Conservation (phyloP, 2,113 vertebrate species). For the Amphiprion ocellaris region DNA sequence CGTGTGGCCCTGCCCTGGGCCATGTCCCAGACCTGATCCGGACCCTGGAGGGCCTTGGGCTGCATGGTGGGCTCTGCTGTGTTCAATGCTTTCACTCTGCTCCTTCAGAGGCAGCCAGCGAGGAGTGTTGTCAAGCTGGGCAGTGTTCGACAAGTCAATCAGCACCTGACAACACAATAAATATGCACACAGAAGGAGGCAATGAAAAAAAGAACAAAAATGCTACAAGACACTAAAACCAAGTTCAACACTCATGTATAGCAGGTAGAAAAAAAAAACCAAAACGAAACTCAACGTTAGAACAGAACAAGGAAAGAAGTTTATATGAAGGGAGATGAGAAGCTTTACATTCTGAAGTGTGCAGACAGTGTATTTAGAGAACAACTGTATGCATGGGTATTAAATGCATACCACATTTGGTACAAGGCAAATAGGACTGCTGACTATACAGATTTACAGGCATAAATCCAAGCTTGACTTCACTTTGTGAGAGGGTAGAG, state of each 20-base stretch:
- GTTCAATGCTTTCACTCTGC: slow-evolving; percentile 95
- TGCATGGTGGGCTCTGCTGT: slow-evolving; percentile 88
- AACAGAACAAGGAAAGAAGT: neutral
- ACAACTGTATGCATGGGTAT: neutral
- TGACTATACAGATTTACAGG: neutral
- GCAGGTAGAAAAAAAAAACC: too few species aligned
- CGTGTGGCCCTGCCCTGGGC: slow-evolving; percentile 60
- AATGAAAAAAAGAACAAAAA: neutral
- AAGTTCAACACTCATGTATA: neutral
- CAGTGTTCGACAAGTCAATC: slow-evolving; percentile 93
- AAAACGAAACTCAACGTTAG: too few species aligned
- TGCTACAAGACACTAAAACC: neutral
- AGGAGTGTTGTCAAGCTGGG: slow-evolving; percentile 94
- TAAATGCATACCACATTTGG: neutral
- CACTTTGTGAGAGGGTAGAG: too few species aligned
- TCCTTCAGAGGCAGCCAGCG: slow-evolving; percentile 95
- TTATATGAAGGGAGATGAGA: neutral
- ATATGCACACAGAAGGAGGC: slow-evolving; percentile 4
- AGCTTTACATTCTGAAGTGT: neutral
- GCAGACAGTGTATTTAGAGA: slow-evolving; percentile 6
- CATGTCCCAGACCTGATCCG: slow-evolving; percentile 55
- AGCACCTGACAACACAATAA: slow-evolving; percentile 86
- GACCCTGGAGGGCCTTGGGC: slow-evolving; percentile 83
- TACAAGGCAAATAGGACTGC: neutral
- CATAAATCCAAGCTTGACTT: slow-evolving; percentile 3